Evolutionary conservation across 1,140 invertebrate species (phyloP), one percentile per base, ranked within the genome.

Genomic region (Zaprionus taronus): DNA sequence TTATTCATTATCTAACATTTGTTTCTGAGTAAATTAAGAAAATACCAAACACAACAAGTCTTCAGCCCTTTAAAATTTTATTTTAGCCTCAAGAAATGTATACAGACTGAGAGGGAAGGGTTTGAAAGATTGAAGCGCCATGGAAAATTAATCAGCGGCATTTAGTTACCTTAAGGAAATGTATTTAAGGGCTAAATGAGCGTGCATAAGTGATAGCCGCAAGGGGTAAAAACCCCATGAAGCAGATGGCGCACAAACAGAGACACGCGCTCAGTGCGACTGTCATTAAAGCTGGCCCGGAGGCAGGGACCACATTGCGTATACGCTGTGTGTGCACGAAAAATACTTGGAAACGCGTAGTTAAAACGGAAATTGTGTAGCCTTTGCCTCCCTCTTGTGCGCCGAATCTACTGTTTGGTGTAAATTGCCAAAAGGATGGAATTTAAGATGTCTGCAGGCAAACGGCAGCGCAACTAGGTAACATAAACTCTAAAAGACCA

Each of bases 401-500:
- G 3, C 6, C 20, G 47, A 11, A 41, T 41, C 38, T 41, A 41
- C 47, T 22, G 47, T 38, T 66, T 62, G 17, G 72, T 71, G 76
- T 76, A 77, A 73, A 77, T 72, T 63, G 62, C 69, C 77, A 74
- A 80, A 73, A 68, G 81, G 77, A 58, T 84, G 53, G 72, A 78
- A 84, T 84, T 80, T 66, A 78, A 84, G 57, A 72, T 60, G 47
- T 72, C 62, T 56, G 63, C 47, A 56, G 53, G 73, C 61, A 66
- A 66, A 64, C 41, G 53, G 73, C 78, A 70, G 62, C 62, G 51
- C 64, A 51, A 72, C 75, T 57, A 58, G 62, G 55, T 55, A 34
- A 72, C 20, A 36, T 41, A 20, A 62, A 63, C 20, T 28, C 22
- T 11, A 68, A 61, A 34, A 57, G 68, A 67, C 31, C 47, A 62